A percentile compares a stretch with the other conserved stretches of the same genome.
Conservation (phyloP, 2,113 vertebrate species). For the Bubalus kerabau region DNA sequence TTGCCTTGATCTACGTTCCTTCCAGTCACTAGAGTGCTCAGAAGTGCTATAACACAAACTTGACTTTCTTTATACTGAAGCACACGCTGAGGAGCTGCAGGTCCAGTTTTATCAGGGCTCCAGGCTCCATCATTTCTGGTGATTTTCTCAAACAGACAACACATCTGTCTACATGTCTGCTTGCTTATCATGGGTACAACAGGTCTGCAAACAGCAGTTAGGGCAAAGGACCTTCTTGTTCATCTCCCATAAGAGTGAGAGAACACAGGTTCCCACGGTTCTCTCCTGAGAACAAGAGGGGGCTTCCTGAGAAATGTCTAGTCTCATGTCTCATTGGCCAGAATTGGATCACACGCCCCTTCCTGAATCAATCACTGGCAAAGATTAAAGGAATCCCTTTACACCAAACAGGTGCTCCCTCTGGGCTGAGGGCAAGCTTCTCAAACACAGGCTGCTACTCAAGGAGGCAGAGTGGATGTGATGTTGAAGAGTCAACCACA, state of each 20-base stretch:
- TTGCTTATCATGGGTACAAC: neutral
- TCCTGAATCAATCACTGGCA: neutral
- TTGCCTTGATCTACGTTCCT: neutral
- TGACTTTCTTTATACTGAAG: neutral
- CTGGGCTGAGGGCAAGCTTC: neutral
- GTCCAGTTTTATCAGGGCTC: neutral
- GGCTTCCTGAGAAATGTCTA: neutral
- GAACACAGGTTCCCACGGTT: neutral
- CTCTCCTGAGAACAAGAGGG: neutral
- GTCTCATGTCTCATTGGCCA: neutral
- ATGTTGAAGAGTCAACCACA: neutral
- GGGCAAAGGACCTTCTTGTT: neutral
- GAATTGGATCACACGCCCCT: neutral
- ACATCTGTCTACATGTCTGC: neutral
- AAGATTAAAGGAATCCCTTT: neutral
- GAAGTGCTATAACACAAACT: fast-evolving
- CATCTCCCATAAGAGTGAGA: neutral
- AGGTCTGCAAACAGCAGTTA: neutral
- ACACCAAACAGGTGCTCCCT: neutral
- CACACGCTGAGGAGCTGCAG: neutral
- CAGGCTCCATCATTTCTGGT: neutral
- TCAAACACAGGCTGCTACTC: neutral
- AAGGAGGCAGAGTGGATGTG: neutral
- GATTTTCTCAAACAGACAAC: neutral
- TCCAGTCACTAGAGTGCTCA: neutral